Base-by-base conservation (phyloP, 2,113 vertebrate species). In the Sus scrofa region DNA sequence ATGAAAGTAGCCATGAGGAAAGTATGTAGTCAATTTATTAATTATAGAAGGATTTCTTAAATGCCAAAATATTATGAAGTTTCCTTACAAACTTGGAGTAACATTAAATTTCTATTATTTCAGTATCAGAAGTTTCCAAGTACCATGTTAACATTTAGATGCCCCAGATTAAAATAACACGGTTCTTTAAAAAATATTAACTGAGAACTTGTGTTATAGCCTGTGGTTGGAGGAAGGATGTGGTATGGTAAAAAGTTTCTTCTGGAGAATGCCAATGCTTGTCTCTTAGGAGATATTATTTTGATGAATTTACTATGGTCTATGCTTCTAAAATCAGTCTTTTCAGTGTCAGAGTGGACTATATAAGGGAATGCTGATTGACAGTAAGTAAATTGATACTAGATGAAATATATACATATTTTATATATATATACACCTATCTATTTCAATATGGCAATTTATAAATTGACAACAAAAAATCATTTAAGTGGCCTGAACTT, bases 21-120 rank as follows among this genome's bases (percentile, higher is more conserved):
- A 92, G 13, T 85, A 3, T 92, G 44, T 19, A 75, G n/a, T 75
- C 39, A 65, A 39, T 54, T 85, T 37, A 24, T 75, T 92, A 54
- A 54, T 39, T 39, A 67, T 30, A 92, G 70, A 85, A 85, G 9
- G 19, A 75, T 92, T 92, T 92, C 81, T 13, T 85, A 56, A 85
- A 56, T 75, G 70, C 39, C 13, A 65, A 44, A 44, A 44, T 24
- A 24, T 74, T 75, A 44, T 39, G 34, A 52, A 32, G 26, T 86
- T 65, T 86, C 19, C 24, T 73, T 77, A 32, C 6, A 30, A 20
- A 56, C 37, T 65, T 74, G 58, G 20, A 74, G 19, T 75, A 65
- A 56, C 1, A 4, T 63, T 65, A 56, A 24, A 26, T 44, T 56
- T 67, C 15, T 86, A n/a, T 86, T n/a, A 56, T 67, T 77, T 26